A percentile compares a stretch with the other conserved stretches of the same genome.
These are phyloP conservation scores for Anodontia alba DNA, from an alignment of 2,888 invertebrate species.

Conservation along the genomic window DNA sequence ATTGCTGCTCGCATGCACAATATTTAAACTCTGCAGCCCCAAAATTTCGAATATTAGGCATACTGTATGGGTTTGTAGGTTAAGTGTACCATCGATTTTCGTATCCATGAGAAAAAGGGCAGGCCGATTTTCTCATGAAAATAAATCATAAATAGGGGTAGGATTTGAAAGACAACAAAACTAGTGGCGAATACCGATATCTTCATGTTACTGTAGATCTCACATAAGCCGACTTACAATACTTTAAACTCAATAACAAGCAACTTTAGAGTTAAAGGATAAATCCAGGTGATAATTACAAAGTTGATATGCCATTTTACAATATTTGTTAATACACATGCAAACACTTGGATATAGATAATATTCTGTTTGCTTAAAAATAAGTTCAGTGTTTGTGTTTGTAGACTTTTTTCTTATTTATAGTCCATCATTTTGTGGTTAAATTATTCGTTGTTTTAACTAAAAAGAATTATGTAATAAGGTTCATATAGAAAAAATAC, in stretches of 20 bases:
- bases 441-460: too few relatives aligned
- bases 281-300: conserved; percentile 31
- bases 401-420: too few relatives aligned
- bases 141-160: neutral
- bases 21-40: neutral
- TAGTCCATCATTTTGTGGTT: too few relatives aligned
- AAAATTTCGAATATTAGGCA: too few relatives aligned
- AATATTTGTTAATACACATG: neutral
- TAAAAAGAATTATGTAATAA: too few relatives aligned
- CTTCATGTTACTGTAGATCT: conserved; percentile 25
- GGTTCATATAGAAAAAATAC: too few relatives aligned
- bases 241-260: conserved; percentile 39
- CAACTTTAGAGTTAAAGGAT: conserved; percentile 30
- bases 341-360: neutral
- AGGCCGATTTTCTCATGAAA: too few relatives aligned
- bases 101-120: too few relatives aligned
- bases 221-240: conserved; percentile 32
- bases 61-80: too few relatives aligned
- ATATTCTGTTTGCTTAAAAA: neutral
- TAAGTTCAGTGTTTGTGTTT: too few relatives aligned
- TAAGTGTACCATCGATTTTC: too few relatives aligned
- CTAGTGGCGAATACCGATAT: conserved; percentile 29
- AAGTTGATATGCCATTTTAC: conserved; percentile 12
- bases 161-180: conserved; percentile 11
- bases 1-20: neutral